Evolutionary conservation across 2,113 vertebrate genomes (phyloP).

Genomic region (Herpailurus yagouaroundi): DNA sequence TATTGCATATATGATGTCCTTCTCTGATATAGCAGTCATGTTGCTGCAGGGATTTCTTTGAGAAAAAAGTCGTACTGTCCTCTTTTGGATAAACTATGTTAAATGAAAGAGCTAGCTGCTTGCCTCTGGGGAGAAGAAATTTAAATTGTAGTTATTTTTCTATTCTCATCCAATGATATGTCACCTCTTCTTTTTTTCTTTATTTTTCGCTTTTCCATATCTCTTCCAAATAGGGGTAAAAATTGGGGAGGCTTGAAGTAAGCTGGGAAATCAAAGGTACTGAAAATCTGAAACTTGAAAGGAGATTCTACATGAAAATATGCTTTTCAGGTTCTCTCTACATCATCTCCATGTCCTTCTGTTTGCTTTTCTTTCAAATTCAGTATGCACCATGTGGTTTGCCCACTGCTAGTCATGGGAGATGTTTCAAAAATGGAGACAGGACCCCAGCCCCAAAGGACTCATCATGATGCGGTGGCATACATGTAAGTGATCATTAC

Average conservation of each 20-base stretch:
- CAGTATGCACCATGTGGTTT: background rate
- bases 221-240: background rate
- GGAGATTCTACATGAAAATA: background rate
- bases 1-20: background rate
- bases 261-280: conserved; percentile 36
- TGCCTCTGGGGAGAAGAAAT: background rate
- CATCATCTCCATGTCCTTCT: background rate
- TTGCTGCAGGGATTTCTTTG: conserved; percentile 28
- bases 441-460: background rate
- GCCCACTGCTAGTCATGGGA: background rate
- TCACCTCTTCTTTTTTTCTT: background rate
- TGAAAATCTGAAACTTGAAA: conserved; percentile 42
- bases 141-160: conserved; percentile 36
- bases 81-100: conserved; percentile 37
- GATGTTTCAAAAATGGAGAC: background rate
- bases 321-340: conserved; percentile 9
- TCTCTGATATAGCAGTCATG: background rate
- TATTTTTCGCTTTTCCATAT: background rate
- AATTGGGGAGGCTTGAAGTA: background rate
- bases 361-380: conserved; percentile 20
- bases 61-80: background rate
- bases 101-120: conserved; percentile 38
- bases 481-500: background rate
- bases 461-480: background rate
- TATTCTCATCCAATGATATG: background rate